phyloP scores from a whole-genome alignment of 2,797 vertebrate genomes.

The Fistularia commersonii region DNA sequence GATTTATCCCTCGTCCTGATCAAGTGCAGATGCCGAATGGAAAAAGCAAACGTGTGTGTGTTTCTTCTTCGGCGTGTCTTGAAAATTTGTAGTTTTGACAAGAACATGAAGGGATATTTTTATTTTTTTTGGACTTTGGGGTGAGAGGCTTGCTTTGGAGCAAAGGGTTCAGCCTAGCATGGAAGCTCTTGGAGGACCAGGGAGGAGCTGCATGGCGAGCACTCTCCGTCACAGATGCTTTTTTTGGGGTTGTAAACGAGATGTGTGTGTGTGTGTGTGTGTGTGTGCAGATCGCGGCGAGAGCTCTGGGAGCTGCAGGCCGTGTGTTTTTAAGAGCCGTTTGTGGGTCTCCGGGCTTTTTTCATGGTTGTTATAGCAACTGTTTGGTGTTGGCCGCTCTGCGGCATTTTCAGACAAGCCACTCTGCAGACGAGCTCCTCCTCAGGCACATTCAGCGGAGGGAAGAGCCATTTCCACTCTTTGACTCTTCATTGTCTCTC shows the following conservation, averaged over 20 bases:
- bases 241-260: conserved; percentile 23
- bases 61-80: no score
- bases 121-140: no score
- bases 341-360: conserved; percentile 51
- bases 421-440: conserved; percentile 42
- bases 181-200: neutral
- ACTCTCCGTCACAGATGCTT: conserved; percentile 11
- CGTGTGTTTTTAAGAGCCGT: conserved; percentile 39
- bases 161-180: neutral
- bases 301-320: neutral
- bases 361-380: conserved; percentile 60
- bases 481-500: conserved; percentile 42
- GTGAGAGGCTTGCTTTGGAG: no score
- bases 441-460: no score
- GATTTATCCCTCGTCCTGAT: no score
- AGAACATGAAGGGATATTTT: no score
- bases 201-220: neutral
- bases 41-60: no score
- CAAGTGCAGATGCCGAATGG: no score
- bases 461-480: conserved; percentile 37
- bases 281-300: no score
- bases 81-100: no score
- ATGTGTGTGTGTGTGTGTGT: conserved; percentile 20
- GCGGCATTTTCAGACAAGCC: conserved; percentile 50
- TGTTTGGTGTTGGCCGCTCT: conserved; percentile 39